Evolutionary conservation across 2,113 vertebrate genomes (phyloP), one percentile per base, ranked within the genome.

Genomic region (Beaufortia kweichowensis): DNA sequence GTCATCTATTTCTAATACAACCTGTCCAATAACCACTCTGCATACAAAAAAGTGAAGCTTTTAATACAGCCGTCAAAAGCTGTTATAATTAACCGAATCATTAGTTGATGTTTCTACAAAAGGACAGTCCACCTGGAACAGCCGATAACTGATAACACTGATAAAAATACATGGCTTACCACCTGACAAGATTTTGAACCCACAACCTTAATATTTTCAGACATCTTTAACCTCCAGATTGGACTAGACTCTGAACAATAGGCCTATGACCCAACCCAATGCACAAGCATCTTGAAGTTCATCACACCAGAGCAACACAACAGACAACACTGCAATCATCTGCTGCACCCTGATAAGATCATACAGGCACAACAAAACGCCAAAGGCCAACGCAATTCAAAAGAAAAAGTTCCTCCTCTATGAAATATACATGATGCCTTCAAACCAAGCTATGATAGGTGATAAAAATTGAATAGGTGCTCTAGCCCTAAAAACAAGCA

Each of bases 51-150:
- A 85, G 72, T 81, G 57, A 80, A 87, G 84, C 71, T 88, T 89
- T 89, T 81, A 87, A 88, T 87, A 85, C 84, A 78, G 9, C 11
- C 2, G 89, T 86, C 82, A 71, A 79, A 87, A 90, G 41, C 12
- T 19, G 28, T 67, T 12, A 29, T 67, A 41, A 41, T 41, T 41
- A 2, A 41, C 10, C 7, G 6, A 48, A 1, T 14, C 53, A 68
- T 68, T 53, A 53, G 50, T 17, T 23, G 28, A 21, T 68, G 48
- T 68, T 50, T 50, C 43, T 68, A 31, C 19, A 29, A 31, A 26
- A 68, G 46, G 46, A 53, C 26, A 50, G 9, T 35, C n/a, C 19
- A 55, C n/a, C 28, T 3, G 0, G 48, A 56, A 4, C 28, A 23
- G 29, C 28, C 67, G n/a, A n/a, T n/a, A n/a, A n/a, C n/a, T n/a